Base-by-base conservation (phyloP, 2,113 vertebrate genomes). In the Lucifuga dentata region DNA sequence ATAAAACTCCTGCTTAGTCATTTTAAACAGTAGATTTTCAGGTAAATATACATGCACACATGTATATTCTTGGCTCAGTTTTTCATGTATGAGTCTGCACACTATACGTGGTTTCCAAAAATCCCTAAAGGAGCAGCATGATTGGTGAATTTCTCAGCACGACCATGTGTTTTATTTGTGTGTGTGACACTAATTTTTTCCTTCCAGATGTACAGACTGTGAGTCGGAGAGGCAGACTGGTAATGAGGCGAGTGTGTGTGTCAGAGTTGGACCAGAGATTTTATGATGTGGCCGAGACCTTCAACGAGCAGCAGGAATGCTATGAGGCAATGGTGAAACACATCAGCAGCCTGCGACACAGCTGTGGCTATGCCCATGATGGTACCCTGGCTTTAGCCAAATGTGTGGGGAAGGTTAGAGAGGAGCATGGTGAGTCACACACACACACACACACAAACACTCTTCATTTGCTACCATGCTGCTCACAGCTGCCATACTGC, bases 301-400 rank as follows among this genome's bases (percentile, higher is more conserved):
- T 93, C 56, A 93, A 91, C 9, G 57, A 91, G 64, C 90, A 93
- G 76, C 92, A 92, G 2, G 59, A 76, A 0, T 21, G 80, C 36
- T 89, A 91, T 13, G 55, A 90, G 55, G 64, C 66, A 21, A 90
- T 93, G 93, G 45, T 26, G 5, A 65, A 43, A 59, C 80, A 73
- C 24, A 46, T 80, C 45, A 66, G 11, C 15, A 78, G 32, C 26
- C 80, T 94, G 64, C 77, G 57, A 20, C 55, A 60, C 33, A 45
- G 41, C 41, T 90, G 77, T 7, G 44, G 32, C 8, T 92, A 84
- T 5, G 26, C 68, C 26, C 8, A 46, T 7, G 13, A 15, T 5
- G 73, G 73, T 11, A 33, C 17, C 5, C 48, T 92, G 3, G 46
- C 66, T 45, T 68, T 94, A 11, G 46, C 81, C 11, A 58, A 86